phyloP scores from a whole-genome alignment of 2,797 vertebrate species.

The Pseudochromis fuscus region DNA sequence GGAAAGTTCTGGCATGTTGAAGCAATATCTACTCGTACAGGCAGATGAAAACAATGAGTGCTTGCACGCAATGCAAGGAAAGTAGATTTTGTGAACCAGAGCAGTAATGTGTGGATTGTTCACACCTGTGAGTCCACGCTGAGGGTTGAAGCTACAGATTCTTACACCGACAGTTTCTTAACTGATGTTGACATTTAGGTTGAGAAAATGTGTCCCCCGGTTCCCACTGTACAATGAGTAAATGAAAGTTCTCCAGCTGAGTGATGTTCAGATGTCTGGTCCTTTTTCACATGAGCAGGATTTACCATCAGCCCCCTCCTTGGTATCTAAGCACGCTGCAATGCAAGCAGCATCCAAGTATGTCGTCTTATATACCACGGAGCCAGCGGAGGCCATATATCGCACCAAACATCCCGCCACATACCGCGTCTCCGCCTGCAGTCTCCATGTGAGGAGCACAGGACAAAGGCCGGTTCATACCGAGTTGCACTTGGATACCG shows the following conservation, averaged over 20 bases:
- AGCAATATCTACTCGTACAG: slow-evolving; percentile 24
- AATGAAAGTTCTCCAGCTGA: slow-evolving; percentile 12
- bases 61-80: slow-evolving; percentile 37
- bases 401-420: slow-evolving; percentile 15
- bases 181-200: background rate
- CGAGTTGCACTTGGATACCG: background rate
- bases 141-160: slow-evolving; percentile 7
- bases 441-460: slow-evolving; percentile 52
- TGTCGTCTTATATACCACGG: slow-evolving; percentile 24
- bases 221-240: slow-evolving; percentile 23
- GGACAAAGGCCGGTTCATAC: background rate
- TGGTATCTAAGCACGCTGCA: slow-evolving; percentile 59
- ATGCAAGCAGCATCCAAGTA: slow-evolving; percentile 22
- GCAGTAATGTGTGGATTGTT: background rate
- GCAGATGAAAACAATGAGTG: background rate
- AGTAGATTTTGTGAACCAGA: background rate
- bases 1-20: slow-evolving; percentile 36
- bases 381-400: slow-evolving; percentile 50
- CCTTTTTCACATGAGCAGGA: slow-evolving; percentile 43
- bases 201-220: background rate
- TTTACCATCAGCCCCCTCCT: slow-evolving; percentile 42
- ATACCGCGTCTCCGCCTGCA: slow-evolving; percentile 31
- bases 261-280: slow-evolving; percentile 24
- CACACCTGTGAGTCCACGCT: background rate
- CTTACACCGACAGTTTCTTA: background rate